phyloP scores from a whole-genome alignment of 1,140 invertebrate genomes.

The Pomacea maculata region DNA sequence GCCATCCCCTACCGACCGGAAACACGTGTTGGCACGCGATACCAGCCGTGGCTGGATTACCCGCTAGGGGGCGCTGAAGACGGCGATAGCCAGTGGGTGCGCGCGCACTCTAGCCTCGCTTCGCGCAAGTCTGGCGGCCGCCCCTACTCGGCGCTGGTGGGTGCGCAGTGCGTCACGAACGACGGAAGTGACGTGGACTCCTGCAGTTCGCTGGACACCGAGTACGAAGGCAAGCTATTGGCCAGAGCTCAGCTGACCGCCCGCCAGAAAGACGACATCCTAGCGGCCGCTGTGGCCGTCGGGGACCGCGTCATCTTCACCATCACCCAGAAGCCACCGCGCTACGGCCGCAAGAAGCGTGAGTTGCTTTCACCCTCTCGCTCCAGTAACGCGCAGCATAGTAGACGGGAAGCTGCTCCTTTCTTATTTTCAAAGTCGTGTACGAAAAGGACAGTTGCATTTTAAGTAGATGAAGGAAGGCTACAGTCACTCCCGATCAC shows the following conservation, averaged over 20 bases:
- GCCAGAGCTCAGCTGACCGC: constrained; percentile 35
- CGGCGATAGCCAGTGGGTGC: neutral
- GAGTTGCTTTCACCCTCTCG: constrained; percentile 12
- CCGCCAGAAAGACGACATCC: constrained; percentile 43
- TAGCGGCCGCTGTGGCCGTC: constrained; percentile 39
- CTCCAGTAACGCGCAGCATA: neutral
- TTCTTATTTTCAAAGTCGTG: no score
- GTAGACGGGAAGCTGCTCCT: no score
- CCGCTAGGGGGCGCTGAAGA: constrained; percentile 17
- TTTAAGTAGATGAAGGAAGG: no score
- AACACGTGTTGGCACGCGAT: constrained; percentile 34
- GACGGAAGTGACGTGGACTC: neutral
- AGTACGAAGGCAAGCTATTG: neutral
- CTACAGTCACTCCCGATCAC: no score
- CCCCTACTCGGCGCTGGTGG: constrained; percentile 17
- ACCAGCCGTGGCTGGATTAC: constrained; percentile 40
- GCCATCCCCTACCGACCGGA: constrained; percentile 30
- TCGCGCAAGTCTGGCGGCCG: constrained; percentile 9
- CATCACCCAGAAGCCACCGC: constrained; percentile 49
- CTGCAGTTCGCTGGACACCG: constrained; percentile 15
- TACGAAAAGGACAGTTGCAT: no score
- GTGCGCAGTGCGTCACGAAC: neutral
- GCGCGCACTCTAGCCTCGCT: neutral
- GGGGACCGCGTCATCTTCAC: constrained; percentile 45
- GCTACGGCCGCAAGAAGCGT: constrained; percentile 54